These are phyloP conservation scores for Herpetotheres cachinnans DNA, from an alignment of 2,113 vertebrate species.

Conservation along the genomic window DNA sequence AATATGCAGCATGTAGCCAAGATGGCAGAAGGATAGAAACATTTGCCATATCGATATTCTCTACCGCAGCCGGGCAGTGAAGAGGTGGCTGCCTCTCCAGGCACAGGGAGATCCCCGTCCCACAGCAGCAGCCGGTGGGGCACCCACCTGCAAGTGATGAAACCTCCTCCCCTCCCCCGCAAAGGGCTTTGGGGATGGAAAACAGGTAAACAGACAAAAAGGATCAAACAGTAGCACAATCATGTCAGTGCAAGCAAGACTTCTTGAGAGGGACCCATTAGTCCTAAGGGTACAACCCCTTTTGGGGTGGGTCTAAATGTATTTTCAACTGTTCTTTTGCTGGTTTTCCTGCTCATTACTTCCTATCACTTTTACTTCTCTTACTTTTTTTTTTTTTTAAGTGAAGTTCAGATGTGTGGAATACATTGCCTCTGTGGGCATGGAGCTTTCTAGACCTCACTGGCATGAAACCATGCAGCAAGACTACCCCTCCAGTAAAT, in stretches of 20 bases:
- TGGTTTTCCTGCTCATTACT: not conserved
- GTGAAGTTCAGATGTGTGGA: not conserved
- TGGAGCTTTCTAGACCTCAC: not conserved
- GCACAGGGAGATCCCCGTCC: not conserved
- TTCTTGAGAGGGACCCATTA: not conserved
- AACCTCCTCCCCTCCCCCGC: too few species aligned
- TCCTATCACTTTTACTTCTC: not conserved
- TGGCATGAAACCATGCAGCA: not conserved
- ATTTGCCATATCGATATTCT: not conserved
- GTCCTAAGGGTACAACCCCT: not conserved
- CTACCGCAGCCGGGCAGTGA: fast-evolving
- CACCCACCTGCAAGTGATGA: not conserved
- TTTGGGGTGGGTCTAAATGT: not conserved
- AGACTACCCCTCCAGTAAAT: not conserved
- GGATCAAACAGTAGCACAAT: not conserved
- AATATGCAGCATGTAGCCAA: not conserved
- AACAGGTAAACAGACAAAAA: not conserved
- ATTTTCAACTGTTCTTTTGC: not conserved
- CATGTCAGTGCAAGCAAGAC: not conserved
- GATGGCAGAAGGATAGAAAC: slow-evolving; percentile 7
- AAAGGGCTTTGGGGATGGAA: not conserved
- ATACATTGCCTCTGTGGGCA: not conserved
- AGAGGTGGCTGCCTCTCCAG: not conserved
- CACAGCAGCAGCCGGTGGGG: fast-evolving
- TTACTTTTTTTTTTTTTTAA: not conserved